Conservation (phyloP, 1,140 invertebrate genomes). For the Vanessa tameamea region DNA sequence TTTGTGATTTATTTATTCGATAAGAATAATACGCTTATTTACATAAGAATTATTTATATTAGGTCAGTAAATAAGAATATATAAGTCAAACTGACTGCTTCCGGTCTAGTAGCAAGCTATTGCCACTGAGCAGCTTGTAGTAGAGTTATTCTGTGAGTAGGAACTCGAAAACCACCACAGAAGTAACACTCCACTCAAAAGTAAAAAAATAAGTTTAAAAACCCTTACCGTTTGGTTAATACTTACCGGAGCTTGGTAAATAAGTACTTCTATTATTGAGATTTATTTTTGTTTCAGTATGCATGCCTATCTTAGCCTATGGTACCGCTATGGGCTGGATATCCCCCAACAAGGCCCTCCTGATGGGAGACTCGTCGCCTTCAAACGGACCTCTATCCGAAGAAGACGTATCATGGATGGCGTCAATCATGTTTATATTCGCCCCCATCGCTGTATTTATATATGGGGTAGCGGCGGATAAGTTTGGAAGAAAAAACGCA, state of each 20-base stretch:
- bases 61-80: too few relatives aligned
- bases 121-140: too few relatives aligned
- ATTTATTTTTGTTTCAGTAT: slow-evolving; percentile 58
- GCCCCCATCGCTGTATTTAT: slow-evolving; percentile 71
- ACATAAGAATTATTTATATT: too few relatives aligned
- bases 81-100: background rate
- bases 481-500: slow-evolving; percentile 67
- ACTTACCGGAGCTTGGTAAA: too few relatives aligned
- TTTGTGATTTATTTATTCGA: background rate
- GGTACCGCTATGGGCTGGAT: slow-evolving; percentile 75
- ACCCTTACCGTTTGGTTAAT: too few relatives aligned
- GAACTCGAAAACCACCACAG: too few relatives aligned
- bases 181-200: too few relatives aligned
- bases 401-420: slow-evolving; percentile 74
- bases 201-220: too few relatives aligned
- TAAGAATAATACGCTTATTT: background rate
- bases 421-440: slow-evolving; percentile 74
- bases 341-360: slow-evolving; percentile 64
- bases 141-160: too few relatives aligned
- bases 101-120: background rate
- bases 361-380: slow-evolving; percentile 59
- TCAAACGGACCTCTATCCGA: slow-evolving; percentile 48
- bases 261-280: too few relatives aligned
- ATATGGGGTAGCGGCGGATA: slow-evolving; percentile 65
- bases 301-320: slow-evolving; percentile 68